phyloP scores from a whole-genome alignment of 2,113 vertebrate species.

The Emydura subglobosa region DNA sequence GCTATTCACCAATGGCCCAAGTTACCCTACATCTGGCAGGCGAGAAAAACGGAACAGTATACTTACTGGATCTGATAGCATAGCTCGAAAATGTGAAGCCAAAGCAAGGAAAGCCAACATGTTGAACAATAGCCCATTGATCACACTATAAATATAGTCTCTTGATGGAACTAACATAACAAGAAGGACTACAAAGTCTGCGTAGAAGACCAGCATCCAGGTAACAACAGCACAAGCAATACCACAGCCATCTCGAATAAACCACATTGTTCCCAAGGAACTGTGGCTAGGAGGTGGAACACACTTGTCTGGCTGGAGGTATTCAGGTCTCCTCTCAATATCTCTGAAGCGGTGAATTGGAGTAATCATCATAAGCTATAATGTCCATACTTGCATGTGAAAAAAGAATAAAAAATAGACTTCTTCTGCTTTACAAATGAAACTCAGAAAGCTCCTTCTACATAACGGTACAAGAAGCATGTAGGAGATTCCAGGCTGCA shows the following conservation, averaged over 20 bases:
- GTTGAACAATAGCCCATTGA: slow-evolving; percentile 95
- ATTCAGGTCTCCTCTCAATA: slow-evolving; percentile 95
- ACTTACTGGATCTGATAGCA: slow-evolving; percentile 99
- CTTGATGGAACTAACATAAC: slow-evolving; percentile 94
- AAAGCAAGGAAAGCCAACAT: slow-evolving; percentile 93
- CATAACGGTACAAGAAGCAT: accelerated
- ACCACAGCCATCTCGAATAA: slow-evolving; percentile 96
- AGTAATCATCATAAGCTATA: slow-evolving; percentile 88
- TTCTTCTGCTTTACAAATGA: slow-evolving; percentile 5
- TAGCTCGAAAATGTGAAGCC: slow-evolving; percentile 93
- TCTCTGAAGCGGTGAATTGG: slow-evolving; percentile 90
- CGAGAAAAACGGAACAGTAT: slow-evolving; percentile 45
- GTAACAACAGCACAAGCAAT: slow-evolving; percentile 95
- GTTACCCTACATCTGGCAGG: slow-evolving; percentile 49
- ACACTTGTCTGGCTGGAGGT: slow-evolving; percentile 94
- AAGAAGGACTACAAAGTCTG: slow-evolving; percentile 97
- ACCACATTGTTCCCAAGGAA: slow-evolving; percentile 91
- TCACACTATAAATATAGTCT: slow-evolving; percentile 88
- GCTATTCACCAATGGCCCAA: background rate
- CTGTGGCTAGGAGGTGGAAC: slow-evolving; percentile 84
- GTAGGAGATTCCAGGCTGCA: background rate
- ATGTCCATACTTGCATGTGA: slow-evolving; percentile 87
- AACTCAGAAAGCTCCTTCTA: accelerated
- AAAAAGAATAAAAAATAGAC: slow-evolving; percentile 60
- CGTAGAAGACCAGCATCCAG: slow-evolving; percentile 96